Evolutionary conservation across 2,888 invertebrate species (phyloP).

Genomic region (Eurytoma californica): DNA sequence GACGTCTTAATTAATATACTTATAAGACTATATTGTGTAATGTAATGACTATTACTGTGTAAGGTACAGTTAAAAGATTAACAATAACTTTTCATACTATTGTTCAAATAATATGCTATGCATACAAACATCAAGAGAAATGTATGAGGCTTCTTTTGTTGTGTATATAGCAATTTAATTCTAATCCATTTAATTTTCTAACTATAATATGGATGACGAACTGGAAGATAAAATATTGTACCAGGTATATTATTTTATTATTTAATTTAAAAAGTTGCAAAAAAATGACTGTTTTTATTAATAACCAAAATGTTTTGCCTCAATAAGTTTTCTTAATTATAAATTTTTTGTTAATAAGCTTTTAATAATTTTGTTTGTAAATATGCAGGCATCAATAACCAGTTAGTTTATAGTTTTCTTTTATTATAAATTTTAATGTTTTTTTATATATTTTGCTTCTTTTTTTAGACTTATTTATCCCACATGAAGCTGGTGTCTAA

Average conservation of each 20-base stretch:
- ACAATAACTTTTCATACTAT: too few species aligned
- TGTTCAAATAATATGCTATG: too few species aligned
- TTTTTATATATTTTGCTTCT: conserved; percentile 21
- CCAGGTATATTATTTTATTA: conserved; percentile 75
- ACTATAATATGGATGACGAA: conserved; percentile 89
- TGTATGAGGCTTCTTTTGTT: too few species aligned
- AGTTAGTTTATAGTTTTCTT: neutral
- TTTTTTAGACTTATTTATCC: conserved; percentile 83
- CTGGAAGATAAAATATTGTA: conserved; percentile 91
- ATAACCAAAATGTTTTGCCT: too few species aligned
- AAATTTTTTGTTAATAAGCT: neutral
- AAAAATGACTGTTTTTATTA: too few species aligned
- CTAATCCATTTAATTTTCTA: neutral
- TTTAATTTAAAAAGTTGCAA: too few species aligned
- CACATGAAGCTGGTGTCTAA: conserved; percentile 91
- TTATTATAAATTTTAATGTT: conserved; percentile 17
- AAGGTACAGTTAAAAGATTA: too few species aligned
- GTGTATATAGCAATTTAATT: neutral
- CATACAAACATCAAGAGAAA: too few species aligned
- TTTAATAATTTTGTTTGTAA: neutral
- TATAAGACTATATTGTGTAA: too few species aligned
- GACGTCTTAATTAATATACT: too few species aligned
- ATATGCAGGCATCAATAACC: neutral
- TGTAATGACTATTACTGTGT: too few species aligned
- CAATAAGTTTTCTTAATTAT: neutral